Percentiles rank a stretch among this genome's conserved stretches.
phyloP scores from a whole-genome alignment of 2,888 invertebrate species.

The Plagodis pulveraria region DNA sequence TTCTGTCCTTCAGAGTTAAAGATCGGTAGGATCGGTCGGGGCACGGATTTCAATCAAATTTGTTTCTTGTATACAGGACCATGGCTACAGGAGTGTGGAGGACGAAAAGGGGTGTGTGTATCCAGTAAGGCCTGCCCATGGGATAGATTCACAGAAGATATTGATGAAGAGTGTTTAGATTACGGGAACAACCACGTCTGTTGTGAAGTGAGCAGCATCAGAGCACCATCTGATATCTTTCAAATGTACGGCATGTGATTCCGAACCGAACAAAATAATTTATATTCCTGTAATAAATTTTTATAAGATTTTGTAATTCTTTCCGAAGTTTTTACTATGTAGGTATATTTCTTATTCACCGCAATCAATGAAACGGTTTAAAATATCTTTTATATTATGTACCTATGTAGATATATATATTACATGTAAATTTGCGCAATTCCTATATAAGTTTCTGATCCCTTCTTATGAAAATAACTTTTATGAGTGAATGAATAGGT shows the following conservation, averaged over 20 bases:
- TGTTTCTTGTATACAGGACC: conserved; percentile 20
- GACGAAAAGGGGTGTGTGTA: conserved; percentile 49
- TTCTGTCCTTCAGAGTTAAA: too few species aligned
- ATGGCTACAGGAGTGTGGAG: conserved; percentile 37
- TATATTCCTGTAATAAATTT: neutral
- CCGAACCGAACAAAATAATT: neutral
- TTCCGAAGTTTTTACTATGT: too few species aligned
- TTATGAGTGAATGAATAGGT: too few species aligned
- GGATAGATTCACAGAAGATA: conserved; percentile 39
- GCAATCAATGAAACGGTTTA: too few species aligned
- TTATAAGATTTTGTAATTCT: neutral
- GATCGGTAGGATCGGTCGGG: too few species aligned
- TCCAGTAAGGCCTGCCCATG: conserved; percentile 45
- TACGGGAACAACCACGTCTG: conserved; percentile 43
- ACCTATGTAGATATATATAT: too few species aligned
- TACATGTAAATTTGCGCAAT: too few species aligned
- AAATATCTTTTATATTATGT: too few species aligned
- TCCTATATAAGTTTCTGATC: too few species aligned
- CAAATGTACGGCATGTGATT: conserved; percentile 25
- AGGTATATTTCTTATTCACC: too few species aligned
- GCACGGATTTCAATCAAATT: too few species aligned
- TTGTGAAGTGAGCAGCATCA: conserved; percentile 43
- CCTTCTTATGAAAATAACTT: too few species aligned
- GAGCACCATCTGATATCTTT: conserved; percentile 47
- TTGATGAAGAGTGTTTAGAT: conserved; percentile 38